These are phyloP conservation scores for Oriolus oriolus DNA, from an alignment of 2,113 vertebrate species.

Conservation along the genomic window DNA sequence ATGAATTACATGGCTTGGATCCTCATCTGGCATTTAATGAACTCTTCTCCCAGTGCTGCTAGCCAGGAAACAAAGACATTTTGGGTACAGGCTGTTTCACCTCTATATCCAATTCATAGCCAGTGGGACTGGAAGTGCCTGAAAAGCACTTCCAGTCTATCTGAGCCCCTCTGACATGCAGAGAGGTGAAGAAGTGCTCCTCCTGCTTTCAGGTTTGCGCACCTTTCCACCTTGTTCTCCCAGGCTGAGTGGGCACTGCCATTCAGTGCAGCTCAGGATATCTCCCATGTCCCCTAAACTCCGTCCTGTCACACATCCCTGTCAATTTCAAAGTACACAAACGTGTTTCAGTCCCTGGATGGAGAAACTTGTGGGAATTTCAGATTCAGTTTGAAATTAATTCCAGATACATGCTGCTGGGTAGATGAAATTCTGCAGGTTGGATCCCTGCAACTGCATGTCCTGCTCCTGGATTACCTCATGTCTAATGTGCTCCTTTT, in stretches of 20 bases:
- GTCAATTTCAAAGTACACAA: background rate
- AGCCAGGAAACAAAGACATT: background rate
- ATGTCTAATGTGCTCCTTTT: background rate
- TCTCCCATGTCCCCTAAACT: background rate
- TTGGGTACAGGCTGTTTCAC: background rate
- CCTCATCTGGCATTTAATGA: background rate
- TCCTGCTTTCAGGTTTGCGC: accelerated
- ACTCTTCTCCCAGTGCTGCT: background rate
- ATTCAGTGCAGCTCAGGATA: background rate
- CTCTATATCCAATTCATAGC: accelerated
- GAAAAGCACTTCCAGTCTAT: background rate
- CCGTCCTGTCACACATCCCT: background rate
- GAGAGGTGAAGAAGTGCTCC: background rate
- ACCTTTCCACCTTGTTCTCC: background rate
- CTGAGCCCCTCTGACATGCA: background rate
- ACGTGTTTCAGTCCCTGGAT: accelerated
- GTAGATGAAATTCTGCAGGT: background rate
- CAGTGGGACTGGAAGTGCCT: background rate
- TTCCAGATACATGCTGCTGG: background rate
- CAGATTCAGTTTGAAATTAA: background rate
- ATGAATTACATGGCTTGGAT: background rate
- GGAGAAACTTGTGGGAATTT: background rate
- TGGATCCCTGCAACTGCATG: background rate
- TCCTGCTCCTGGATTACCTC: background rate
- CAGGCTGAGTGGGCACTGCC: background rate